Conservation (phyloP, 2,113 vertebrate species). For the Saimiri boliviensis region DNA sequence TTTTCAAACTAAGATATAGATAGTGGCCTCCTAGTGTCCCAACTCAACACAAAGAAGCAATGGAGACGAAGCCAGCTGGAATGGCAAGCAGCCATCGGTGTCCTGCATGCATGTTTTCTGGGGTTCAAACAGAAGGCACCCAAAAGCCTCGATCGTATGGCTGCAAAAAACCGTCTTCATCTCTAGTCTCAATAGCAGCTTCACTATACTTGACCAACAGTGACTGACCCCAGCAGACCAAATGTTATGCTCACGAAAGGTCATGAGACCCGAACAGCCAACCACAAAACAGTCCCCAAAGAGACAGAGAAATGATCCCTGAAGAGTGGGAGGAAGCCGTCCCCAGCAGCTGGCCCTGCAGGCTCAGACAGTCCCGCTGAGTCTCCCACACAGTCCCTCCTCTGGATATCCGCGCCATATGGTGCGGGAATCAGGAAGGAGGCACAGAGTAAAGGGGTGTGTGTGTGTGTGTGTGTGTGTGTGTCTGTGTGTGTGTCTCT, state of each 20-base stretch:
- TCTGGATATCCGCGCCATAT: background rate
- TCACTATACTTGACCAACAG: background rate
- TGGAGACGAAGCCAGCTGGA: background rate
- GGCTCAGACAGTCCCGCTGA: constrained; percentile 1
- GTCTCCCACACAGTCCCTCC: constrained; percentile 30
- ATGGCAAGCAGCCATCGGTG: background rate
- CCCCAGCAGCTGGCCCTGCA: constrained; percentile 49
- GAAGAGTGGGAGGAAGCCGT: background rate
- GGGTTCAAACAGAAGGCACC: background rate
- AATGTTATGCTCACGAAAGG: background rate
- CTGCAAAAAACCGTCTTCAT: background rate
- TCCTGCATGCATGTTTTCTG: too few relatives aligned
- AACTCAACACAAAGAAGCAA: background rate
- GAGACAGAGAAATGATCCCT: background rate
- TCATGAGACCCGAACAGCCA: constrained; percentile 56
- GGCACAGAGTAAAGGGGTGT: background rate
- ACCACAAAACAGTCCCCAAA: background rate
- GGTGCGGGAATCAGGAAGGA: background rate
- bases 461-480: rapidly evolving
- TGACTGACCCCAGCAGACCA: background rate
- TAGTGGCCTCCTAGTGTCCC: background rate
- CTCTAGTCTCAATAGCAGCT: background rate
- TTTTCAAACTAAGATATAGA: background rate
- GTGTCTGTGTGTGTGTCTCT: too few relatives aligned
- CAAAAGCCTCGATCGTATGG: background rate